Conservation (phyloP, 2,797 vertebrate genomes). For the Simalia tracyae region DNA sequence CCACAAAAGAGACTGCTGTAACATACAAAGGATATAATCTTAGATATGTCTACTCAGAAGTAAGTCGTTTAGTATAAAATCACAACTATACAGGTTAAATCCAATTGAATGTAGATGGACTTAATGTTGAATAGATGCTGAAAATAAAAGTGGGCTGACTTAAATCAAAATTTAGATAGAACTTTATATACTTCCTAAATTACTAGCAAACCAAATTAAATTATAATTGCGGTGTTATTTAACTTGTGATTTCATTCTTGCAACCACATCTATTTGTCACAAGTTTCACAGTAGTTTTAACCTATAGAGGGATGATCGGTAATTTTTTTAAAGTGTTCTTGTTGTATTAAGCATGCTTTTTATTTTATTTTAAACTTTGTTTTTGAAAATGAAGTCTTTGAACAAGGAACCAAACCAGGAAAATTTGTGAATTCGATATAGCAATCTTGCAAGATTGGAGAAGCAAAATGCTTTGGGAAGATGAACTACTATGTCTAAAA, state of each 20-base stretch:
- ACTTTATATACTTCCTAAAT: slow-evolving; percentile 4
- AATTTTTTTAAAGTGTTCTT: neutral
- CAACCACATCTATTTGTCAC: neutral
- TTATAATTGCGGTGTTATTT: neutral
- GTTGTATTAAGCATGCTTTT: neutral
- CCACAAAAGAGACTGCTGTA: neutral
- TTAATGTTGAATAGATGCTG: neutral
- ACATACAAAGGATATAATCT: neutral
- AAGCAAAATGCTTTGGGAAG: neutral
- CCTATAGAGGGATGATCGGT: neutral
- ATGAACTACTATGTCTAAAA: neutral
- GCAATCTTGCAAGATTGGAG: neutral
- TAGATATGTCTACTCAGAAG: neutral
- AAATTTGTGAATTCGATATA: neutral
- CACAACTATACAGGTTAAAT: neutral
- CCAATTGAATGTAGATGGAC: neutral
- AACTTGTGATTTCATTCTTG: neutral
- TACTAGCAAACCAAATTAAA: neutral
- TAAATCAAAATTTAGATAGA: neutral
- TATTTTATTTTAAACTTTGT: neutral
- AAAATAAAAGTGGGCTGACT: neutral
- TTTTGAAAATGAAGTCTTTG: neutral
- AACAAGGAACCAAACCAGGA: neutral
- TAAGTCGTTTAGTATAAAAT: neutral
- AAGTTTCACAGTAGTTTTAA: neutral